Base-by-base conservation (phyloP, 2,113 vertebrate species). In the Zeus faber region DNA sequence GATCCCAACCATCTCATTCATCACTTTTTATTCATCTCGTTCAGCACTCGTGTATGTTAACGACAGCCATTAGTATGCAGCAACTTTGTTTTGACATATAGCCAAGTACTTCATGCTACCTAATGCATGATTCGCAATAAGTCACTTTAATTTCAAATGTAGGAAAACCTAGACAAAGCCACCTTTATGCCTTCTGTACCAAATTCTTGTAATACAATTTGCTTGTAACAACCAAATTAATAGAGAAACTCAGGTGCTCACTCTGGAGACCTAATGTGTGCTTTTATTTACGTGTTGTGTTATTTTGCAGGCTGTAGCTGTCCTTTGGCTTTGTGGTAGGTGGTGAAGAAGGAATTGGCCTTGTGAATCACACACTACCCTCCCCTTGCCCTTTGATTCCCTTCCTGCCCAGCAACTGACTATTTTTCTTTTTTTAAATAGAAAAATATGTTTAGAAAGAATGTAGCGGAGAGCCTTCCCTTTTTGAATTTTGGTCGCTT, bases 391-490 rank as follows among this genome's bases (percentile, higher is more conserved):
- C 13, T 40, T 23, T 2, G 18, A 0, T 2, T 41, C 22, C 1
- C 50, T 18, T 23, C 18, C 65, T 3, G 4, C 20, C 35, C 45
- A 4, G 51, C 8, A 7, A 0, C 5, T 1, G 1, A 16, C n/a
- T n/a, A 1, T 1, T 9, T 31, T 37, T 55, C 7, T 22, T 17
- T 5, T 17, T 62, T 21, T 61, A 44, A 24, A 1, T 9, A 8
- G 14, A 8, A 24, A 17, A 8, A 6, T 37, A 37, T 37, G 13
- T 37, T 37, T 18, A 13, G 1, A 33, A 51, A 79, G 58, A 43
- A 84, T 81, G 81, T 77, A 79, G 79, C 72, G 43, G 1, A 20
- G 4, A 22, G 53, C 18, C 4, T 3, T 0, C 1, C 13, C 33
- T 13, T 52, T 6, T 35, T 29, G 65, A 57, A 26, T 25, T 49